Evolutionary conservation across 2,888 invertebrate genomes (phyloP).

Genomic region (Sepioteuthis lessoniana): DNA sequence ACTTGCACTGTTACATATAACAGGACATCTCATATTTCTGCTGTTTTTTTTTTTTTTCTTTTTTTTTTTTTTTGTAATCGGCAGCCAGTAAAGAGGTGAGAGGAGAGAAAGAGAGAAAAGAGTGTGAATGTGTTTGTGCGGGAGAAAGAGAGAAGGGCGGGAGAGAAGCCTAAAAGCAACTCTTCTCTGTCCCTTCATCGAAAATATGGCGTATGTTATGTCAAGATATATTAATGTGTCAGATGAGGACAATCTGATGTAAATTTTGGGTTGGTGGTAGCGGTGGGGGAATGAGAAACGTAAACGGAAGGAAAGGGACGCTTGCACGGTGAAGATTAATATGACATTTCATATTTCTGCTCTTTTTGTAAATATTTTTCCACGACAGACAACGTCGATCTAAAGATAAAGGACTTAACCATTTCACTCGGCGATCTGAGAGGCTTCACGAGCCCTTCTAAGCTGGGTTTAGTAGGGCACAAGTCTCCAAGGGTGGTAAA

Average conservation of each 20-base stretch:
- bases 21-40: too few relatives aligned
- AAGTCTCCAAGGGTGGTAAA: not conserved
- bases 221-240: not conserved
- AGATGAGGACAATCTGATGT: not conserved
- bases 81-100: too few relatives aligned
- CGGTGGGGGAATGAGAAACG: too few relatives aligned
- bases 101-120: too few relatives aligned
- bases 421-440: not conserved
- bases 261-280: not conserved
- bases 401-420: not conserved
- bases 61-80: too few relatives aligned
- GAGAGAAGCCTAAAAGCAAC: too few relatives aligned
- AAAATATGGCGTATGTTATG: not conserved
- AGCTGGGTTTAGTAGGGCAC: not conserved
- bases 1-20: too few relatives aligned
- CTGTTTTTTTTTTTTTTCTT: too few relatives aligned
- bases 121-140: not conserved
- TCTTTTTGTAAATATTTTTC: not conserved
- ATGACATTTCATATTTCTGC: constrained; percentile 15
- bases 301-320: not conserved
- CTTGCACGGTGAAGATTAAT: not conserved
- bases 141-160: not conserved
- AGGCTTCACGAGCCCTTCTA: not conserved
- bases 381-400: not conserved
- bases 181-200: not conserved